Percentiles rank a stretch among this genome's conserved stretches.
Conservation (phyloP, 2,888 invertebrate genomes). For the Anticlea derivata region DNA sequence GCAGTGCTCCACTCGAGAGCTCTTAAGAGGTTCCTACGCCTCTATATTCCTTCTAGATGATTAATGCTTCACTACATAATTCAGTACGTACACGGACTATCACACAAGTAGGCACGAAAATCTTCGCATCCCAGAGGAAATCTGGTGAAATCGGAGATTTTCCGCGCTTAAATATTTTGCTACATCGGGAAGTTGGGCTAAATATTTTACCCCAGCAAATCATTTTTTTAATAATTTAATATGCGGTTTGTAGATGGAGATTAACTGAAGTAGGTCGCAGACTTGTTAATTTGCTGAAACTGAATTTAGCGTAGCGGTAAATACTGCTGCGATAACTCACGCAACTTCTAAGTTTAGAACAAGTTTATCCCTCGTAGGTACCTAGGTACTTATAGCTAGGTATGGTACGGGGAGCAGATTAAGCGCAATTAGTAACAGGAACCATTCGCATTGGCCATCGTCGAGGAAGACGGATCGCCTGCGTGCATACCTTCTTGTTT, state of each 20-base stretch:
- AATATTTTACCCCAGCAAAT: slow-evolving; percentile 24
- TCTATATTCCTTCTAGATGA: slow-evolving; percentile 60
- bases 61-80: slow-evolving; percentile 54
- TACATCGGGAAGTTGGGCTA: slow-evolving; percentile 25
- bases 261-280: slow-evolving; percentile 12
- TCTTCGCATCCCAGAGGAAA: slow-evolving; percentile 49
- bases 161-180: slow-evolving; percentile 36
- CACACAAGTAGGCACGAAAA: slow-evolving; percentile 41
- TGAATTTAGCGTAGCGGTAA: slow-evolving; percentile 16
- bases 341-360: slow-evolving; percentile 34
- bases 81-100: slow-evolving; percentile 38
- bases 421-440: slow-evolving; percentile 59
- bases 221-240: slow-evolving; percentile 20
- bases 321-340: slow-evolving; percentile 26
- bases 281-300: slow-evolving; percentile 24
- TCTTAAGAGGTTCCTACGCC: slow-evolving; percentile 66
- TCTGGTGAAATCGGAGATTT: slow-evolving; percentile 33
- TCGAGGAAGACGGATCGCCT: slow-evolving; percentile 55
- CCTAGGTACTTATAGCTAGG: slow-evolving; percentile 2
- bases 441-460: slow-evolving; percentile 52
- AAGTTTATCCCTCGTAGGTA: slow-evolving; percentile 38
- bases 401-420: slow-evolving; percentile 45
- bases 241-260: slow-evolving; percentile 1
- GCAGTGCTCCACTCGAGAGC: slow-evolving; percentile 60
- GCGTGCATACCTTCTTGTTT: slow-evolving; percentile 56